Evolutionary conservation across 2,797 vertebrate genomes (phyloP).

Genomic region (Sebastes taczanowskii): DNA sequence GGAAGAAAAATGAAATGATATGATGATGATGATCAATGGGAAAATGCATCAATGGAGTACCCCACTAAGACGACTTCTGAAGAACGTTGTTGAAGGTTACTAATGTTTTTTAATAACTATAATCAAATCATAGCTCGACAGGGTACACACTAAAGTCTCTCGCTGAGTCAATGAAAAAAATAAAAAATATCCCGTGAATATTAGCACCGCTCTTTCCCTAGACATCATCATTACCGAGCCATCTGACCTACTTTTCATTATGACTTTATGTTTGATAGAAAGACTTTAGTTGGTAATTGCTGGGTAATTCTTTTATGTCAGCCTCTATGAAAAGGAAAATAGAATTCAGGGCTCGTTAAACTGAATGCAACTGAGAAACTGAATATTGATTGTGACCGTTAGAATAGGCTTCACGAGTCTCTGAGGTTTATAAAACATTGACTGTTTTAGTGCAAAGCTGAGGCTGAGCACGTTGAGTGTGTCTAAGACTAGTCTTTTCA

Average conservation of each 20-base stretch:
- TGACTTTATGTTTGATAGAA: constrained; percentile 2
- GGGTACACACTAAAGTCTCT: not conserved
- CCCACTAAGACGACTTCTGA: not conserved
- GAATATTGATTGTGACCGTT: constrained; percentile 9
- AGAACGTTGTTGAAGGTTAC: not conserved
- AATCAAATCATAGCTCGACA: not conserved
- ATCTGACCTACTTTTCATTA: constrained; percentile 42
- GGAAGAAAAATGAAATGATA: rapidly evolving
- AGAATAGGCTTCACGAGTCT: not conserved
- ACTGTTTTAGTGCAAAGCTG: not conserved
- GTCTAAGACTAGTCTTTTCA: not conserved
- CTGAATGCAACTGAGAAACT: constrained; percentile 19
- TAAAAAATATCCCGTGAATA: constrained; percentile 5
- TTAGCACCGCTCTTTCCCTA: constrained; percentile 14
- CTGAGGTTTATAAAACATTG: constrained; percentile 12
- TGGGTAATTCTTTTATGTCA: constrained; percentile 27
- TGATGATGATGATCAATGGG: not conserved
- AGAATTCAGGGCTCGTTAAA: constrained; percentile 20
- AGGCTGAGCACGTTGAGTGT: not conserved
- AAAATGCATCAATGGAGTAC: not conserved
- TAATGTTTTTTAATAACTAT: not conserved
- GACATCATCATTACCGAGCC: constrained; percentile 7
- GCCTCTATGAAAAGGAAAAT: constrained; percentile 9
- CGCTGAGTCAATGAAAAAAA: not conserved
- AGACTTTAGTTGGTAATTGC: constrained; percentile 28